phyloP scores from a whole-genome alignment of 37 sponge, comb jelly and placozoan genomes.

The Mnemiopsis leidyi region DNA sequence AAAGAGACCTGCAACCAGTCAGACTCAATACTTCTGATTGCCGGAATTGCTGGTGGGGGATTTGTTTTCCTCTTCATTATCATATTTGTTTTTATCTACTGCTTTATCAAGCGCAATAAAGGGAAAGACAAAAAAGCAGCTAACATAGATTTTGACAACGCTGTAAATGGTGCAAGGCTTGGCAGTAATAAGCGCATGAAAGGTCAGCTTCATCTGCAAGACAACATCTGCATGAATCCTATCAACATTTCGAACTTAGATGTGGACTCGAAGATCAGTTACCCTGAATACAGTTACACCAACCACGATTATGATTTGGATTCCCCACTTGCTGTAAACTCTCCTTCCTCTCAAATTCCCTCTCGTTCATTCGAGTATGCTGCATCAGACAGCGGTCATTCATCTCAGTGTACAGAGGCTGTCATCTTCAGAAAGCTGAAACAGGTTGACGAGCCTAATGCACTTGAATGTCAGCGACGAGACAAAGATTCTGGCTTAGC shows the following conservation, averaged over 20 bases:
- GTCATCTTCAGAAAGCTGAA: slow-evolving; percentile 50
- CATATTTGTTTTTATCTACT: not conserved
- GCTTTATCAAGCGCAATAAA: not conserved
- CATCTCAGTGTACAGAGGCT: slow-evolving; percentile 50
- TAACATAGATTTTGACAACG: not conserved
- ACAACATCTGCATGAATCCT: slow-evolving; percentile 46
- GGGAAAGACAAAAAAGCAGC: not conserved
- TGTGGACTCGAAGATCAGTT: not conserved
- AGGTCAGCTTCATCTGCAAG: not conserved
- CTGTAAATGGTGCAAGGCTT: not conserved
- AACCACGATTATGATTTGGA: slow-evolving; percentile 49
- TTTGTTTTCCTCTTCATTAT: not conserved
- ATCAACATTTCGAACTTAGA: slow-evolving; percentile 38
- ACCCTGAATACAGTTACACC: slow-evolving; percentile 27
- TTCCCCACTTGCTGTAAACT: slow-evolving; percentile 24
- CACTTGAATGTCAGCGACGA: not conserved
- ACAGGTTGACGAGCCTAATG: slow-evolving; percentile 26
- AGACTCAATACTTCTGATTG: not conserved
- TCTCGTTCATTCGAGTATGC: slow-evolving; percentile 34
- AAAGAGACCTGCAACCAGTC: not conserved
- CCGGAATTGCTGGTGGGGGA: not conserved
- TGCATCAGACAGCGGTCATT: slow-evolving; percentile 51
- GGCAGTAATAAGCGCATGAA: not conserved
- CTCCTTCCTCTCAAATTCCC: not conserved
- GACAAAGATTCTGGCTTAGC: slow-evolving; percentile 62